A percentile compares a stretch with the other conserved stretches of the same genome.
These are phyloP conservation scores for Himalopsyche tibetana DNA, from an alignment of 2,888 invertebrate genomes.

Conservation along the genomic window DNA sequence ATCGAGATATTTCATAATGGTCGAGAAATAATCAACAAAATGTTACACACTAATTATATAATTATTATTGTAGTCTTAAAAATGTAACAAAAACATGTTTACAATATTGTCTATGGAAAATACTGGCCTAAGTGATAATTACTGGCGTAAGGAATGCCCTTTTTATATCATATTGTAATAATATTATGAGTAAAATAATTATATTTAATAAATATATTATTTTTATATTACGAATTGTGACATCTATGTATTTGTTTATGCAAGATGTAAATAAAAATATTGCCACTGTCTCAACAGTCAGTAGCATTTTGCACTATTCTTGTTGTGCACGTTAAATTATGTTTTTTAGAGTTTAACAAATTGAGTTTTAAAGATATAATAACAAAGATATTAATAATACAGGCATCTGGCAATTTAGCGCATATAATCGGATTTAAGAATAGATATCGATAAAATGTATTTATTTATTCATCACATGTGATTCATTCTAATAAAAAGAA, in stretches of 20 bases:
- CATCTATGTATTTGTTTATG: conserved; percentile 27
- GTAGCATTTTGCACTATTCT: too few relatives aligned
- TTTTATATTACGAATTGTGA: conserved; percentile 10
- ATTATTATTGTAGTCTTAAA: conserved; percentile 26
- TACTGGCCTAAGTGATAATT: conserved; percentile 39
- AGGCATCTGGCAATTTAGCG: too few relatives aligned
- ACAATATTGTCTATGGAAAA: conserved; percentile 35
- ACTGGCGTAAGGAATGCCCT: conserved; percentile 44
- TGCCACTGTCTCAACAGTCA: neutral
- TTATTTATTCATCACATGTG: too few relatives aligned
- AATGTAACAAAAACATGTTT: conserved; percentile 31
- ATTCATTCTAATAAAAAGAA: too few relatives aligned
- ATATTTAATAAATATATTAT: conserved; percentile 31
- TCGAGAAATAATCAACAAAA: conserved; percentile 26
- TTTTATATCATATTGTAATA: conserved; percentile 27
- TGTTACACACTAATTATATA: conserved; percentile 4
- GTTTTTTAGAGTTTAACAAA: too few relatives aligned
- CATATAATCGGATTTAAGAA: too few relatives aligned
- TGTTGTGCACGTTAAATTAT: too few relatives aligned
- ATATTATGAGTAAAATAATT: conserved; percentile 4
- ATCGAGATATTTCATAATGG: neutral
- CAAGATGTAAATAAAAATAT: conserved; percentile 44
- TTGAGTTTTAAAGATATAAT: too few relatives aligned
- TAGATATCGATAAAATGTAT: too few relatives aligned
- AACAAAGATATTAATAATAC: too few relatives aligned